These are phyloP conservation scores for Centropus bengalensis DNA, from an alignment of 2,113 vertebrate species.

Conservation along the genomic window DNA sequence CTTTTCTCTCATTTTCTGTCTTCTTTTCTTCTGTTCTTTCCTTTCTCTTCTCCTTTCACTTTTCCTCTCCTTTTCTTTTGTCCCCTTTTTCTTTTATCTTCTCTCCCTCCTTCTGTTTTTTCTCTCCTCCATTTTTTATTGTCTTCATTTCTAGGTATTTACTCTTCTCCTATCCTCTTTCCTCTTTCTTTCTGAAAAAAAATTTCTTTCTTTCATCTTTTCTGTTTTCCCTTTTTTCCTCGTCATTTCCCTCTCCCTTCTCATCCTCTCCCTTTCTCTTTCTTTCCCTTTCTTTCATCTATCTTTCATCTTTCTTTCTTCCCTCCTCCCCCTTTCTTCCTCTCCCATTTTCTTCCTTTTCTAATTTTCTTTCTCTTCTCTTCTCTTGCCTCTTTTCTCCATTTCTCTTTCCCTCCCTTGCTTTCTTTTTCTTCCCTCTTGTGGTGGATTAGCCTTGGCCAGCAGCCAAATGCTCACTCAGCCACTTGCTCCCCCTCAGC, in stretches of 20 bases:
- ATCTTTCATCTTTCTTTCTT: not conserved
- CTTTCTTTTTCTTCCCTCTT: not conserved
- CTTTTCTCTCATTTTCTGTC: not conserved
- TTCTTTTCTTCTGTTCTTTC: not conserved
- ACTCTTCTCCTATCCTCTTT: not conserved
- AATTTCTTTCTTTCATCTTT: not conserved
- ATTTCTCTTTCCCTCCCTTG: not conserved
- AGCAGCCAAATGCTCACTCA: not conserved
- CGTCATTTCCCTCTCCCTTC: too few relatives aligned
- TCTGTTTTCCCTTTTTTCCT: not conserved
- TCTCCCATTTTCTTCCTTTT: not conserved
- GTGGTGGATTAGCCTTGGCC: not conserved
- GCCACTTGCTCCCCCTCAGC: not conserved
- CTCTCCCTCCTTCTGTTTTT: not conserved
- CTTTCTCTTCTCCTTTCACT: not conserved
- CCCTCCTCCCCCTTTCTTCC: not conserved
- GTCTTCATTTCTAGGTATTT: too few relatives aligned
- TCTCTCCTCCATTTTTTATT: not conserved
- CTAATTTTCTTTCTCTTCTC: not conserved
- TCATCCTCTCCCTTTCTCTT: not conserved
- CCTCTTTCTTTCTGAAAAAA: not conserved
- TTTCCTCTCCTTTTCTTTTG: not conserved
- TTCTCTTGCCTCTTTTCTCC: not conserved
- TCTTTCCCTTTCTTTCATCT: not conserved
- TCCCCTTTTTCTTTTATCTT: not conserved